Percentiles rank a stretch among this genome's conserved stretches.
Conservation (phyloP, 2,113 vertebrate genomes). For the Nothocercus julius region DNA sequence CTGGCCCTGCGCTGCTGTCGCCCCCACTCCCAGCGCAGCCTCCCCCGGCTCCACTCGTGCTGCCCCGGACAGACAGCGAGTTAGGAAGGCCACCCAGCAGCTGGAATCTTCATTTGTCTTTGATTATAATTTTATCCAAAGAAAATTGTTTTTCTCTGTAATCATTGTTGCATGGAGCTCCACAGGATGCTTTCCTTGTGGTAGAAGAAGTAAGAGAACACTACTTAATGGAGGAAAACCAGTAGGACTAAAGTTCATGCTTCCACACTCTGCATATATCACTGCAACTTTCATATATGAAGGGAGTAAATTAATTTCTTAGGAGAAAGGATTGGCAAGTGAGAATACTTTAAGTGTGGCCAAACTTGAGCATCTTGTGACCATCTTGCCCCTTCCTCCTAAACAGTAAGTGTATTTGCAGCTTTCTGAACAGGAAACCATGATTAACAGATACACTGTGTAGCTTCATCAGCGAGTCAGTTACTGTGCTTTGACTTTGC, state of each 20-base stretch:
- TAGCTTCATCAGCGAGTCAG: not conserved
- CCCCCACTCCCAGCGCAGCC: too few species aligned
- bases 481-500: not conserved
- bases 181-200: not conserved
- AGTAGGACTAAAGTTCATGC: constrained; percentile 52
- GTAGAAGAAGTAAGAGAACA: not conserved
- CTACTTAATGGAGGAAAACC: not conserved
- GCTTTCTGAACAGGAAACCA: not conserved
- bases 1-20: too few species aligned
- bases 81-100: not conserved
- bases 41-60: not conserved
- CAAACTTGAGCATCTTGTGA: not conserved
- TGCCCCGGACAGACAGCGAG: not conserved
- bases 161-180: not conserved
- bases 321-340: not conserved
- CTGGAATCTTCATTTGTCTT: not conserved
- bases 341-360: not conserved
- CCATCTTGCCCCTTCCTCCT: not conserved
- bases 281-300: not conserved
- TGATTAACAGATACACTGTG: not conserved
- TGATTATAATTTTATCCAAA: not conserved
- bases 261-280: not conserved
- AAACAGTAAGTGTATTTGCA: not conserved
- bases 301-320: not conserved
- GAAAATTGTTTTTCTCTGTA: not conserved